These are phyloP conservation scores for Chrysodeixis includens DNA, from an alignment of 2,888 invertebrate species.

Conservation along the genomic window DNA sequence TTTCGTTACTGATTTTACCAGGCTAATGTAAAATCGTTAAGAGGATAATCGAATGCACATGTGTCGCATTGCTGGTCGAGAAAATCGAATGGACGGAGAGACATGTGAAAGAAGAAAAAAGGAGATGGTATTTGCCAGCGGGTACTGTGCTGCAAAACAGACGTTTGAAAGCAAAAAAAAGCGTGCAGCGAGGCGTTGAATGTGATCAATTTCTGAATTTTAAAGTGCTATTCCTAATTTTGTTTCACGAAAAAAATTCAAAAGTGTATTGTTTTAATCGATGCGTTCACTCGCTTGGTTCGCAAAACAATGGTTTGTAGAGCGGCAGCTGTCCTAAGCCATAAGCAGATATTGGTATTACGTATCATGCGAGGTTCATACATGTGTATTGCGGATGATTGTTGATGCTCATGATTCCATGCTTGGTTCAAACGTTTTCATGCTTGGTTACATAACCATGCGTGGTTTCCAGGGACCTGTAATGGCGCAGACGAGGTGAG, in stretches of 20 bases:
- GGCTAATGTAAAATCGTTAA: not conserved
- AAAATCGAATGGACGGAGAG: not conserved
- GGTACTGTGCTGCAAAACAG: not conserved
- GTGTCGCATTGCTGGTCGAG: not conserved
- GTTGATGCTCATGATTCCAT: slow-evolving; percentile 52
- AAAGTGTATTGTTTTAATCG: not conserved
- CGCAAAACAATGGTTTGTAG: not conserved
- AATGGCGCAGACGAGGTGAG: slow-evolving; percentile 93
- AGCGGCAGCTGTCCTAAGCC: not conserved
- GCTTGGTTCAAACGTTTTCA: slow-evolving; percentile 49
- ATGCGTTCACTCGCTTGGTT: slow-evolving; percentile 28
- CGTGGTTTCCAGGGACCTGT: slow-evolving; percentile 91
- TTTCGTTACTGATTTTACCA: not conserved
- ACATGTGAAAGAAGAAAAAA: not conserved
- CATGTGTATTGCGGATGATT: slow-evolving; percentile 44
- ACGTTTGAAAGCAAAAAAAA: slow-evolving; percentile 15
- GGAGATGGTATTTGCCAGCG: not conserved
- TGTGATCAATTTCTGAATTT: not conserved
- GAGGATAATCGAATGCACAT: not conserved
- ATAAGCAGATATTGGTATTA: slow-evolving; percentile 15
- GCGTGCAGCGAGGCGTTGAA: slow-evolving; percentile 20
- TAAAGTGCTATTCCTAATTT: not conserved
- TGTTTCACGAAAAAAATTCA: not conserved
- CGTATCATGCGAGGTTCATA: slow-evolving; percentile 48
- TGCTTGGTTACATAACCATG: slow-evolving; percentile 70